phyloP scores from a whole-genome alignment of 2,113 vertebrate genomes.

The Calidris pygmaea region DNA sequence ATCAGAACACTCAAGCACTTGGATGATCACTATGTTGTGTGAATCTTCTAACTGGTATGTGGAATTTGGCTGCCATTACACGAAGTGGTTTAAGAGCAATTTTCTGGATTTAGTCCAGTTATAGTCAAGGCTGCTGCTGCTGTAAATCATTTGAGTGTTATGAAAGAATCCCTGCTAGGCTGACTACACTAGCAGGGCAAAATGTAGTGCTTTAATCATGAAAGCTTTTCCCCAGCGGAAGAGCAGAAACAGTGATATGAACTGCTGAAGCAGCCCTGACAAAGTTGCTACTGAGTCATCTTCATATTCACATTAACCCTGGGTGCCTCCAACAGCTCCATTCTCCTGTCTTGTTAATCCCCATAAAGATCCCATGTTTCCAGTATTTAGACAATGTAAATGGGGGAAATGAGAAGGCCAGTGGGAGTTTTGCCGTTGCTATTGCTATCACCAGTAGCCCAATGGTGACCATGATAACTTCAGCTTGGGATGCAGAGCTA shows the following conservation, averaged over 20 bases:
- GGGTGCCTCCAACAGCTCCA: background rate
- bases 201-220: background rate
- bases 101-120: constrained; percentile 34
- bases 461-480: background rate
- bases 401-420: background rate
- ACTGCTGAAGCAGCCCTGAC: background rate
- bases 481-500: background rate
- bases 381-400: background rate
- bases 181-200: background rate
- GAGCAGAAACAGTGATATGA: background rate
- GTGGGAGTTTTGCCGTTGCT: background rate
- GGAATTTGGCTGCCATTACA: constrained; percentile 32
- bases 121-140: background rate
- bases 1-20: background rate
- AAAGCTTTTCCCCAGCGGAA: background rate
- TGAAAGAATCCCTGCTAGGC: constrained; percentile 1
- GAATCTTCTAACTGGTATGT: constrained; percentile 35
- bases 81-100: background rate
- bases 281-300: background rate
- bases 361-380: background rate
- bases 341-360: background rate
- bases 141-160: constrained; percentile 13
- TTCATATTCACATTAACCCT: background rate
- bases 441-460: background rate
- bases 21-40: constrained; percentile 8